These are phyloP conservation scores for Zosterops pallidus DNA, from an alignment of 2,113 vertebrate genomes.

Conservation along the genomic window DNA sequence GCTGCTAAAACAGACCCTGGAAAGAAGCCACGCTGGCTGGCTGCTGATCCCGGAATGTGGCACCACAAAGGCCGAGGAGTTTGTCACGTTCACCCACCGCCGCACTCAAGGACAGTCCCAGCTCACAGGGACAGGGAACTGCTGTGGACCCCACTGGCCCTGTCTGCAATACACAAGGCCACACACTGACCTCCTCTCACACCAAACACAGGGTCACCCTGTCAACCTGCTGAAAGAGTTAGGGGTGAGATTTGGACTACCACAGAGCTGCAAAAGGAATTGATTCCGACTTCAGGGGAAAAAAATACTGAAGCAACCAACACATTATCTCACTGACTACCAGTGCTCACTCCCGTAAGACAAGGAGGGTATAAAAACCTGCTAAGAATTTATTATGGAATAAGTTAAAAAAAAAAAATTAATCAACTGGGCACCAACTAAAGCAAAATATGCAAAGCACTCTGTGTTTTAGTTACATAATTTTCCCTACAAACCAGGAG, in stretches of 20 bases:
- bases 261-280: not conserved
- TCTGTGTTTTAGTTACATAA: fast-evolving
- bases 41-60: fast-evolving
- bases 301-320: not conserved
- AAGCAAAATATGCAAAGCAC: not conserved
- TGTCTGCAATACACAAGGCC: not conserved
- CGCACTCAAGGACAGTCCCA: not conserved
- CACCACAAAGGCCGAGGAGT: not conserved
- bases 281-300: not conserved
- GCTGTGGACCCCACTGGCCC: not conserved
- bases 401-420: not conserved
- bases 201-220: not conserved
- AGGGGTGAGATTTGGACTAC: not conserved
- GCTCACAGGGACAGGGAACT: not conserved
- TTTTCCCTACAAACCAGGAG: not conserved
- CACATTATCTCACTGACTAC: not conserved
- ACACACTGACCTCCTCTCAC: not conserved
- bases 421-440: not conserved
- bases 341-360: not conserved
- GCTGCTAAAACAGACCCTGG: not conserved
- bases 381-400: not conserved
- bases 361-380: not conserved
- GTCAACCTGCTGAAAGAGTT: not conserved
- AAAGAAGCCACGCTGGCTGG: not conserved
- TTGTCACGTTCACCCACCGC: not conserved